Evolutionary conservation across 2,888 invertebrate species (phyloP).

Genomic region (Hemicrepidius hirtus): DNA sequence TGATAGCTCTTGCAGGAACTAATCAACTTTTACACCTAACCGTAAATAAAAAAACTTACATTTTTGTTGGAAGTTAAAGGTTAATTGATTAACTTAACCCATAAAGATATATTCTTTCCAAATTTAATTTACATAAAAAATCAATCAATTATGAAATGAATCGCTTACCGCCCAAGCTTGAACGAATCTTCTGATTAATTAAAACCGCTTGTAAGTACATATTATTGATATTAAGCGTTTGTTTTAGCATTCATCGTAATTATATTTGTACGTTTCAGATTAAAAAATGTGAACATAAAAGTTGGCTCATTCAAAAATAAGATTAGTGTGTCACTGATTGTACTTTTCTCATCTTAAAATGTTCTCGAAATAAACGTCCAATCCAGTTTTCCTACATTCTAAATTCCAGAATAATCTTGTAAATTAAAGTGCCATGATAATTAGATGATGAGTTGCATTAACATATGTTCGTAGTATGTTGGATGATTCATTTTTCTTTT

Average conservation of each 20-base stretch:
- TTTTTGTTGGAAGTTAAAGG: neutral
- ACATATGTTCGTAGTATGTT: constrained; percentile 19
- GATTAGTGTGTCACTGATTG: too few relatives aligned
- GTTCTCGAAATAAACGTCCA: too few relatives aligned
- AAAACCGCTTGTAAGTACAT: too few relatives aligned
- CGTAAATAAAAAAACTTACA: neutral
- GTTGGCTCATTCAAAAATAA: too few relatives aligned
- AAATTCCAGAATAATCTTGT: neutral
- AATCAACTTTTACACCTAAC: too few relatives aligned
- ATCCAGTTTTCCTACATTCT: too few relatives aligned
- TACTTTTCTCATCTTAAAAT: too few relatives aligned
- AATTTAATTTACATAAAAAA: constrained; percentile 29
- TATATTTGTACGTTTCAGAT: too few relatives aligned
- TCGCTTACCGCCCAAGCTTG: neutral
- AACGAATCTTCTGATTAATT: constrained; percentile 1
- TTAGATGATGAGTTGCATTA: constrained; percentile 15
- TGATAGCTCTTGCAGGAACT: too few relatives aligned
- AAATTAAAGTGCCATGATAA: neutral
- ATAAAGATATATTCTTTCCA: neutral
- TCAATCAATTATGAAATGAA: constrained; percentile 17
- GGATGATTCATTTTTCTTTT: constrained; percentile 8
- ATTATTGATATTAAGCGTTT: too few relatives aligned
- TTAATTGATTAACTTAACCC: constrained; percentile 8
- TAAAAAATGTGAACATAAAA: too few relatives aligned
- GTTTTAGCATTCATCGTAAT: too few relatives aligned